Percentiles rank a stretch among this genome's conserved stretches.
Conservation (phyloP, 2,797 vertebrate genomes). For the Argentina silus region DNA sequence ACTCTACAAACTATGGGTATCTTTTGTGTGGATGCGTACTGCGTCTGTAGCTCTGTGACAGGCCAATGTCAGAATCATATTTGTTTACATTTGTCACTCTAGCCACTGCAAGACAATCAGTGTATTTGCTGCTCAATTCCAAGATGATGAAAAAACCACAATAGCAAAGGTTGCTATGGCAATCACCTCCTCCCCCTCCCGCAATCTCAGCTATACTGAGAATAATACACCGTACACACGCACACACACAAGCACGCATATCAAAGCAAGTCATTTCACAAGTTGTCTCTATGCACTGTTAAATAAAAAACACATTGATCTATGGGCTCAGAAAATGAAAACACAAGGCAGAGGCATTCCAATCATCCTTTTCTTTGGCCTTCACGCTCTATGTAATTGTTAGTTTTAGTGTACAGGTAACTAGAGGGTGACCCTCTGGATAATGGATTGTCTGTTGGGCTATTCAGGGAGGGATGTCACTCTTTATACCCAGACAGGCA, state of each 20-base stretch:
- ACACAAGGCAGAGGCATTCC: conserved; percentile 25
- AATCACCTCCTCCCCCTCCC: background rate
- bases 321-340: conserved; percentile 34
- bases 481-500: background rate
- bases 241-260: too few species aligned
- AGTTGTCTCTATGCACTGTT: conserved; percentile 2
- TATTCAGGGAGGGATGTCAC: background rate
- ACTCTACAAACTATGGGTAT: too few species aligned
- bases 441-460: conserved; percentile 35
- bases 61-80: too few species aligned
- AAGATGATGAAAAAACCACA: background rate
- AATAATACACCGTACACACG: background rate
- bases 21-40: too few species aligned
- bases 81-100: too few species aligned
- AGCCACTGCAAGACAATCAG: background rate
- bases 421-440: conserved; percentile 32
- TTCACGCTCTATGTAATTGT: conserved; percentile 26
- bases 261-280: conserved; percentile 16
- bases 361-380: conserved; percentile 40
- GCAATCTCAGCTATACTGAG: background rate
- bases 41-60: too few species aligned
- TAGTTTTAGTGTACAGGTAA: conserved; percentile 41
- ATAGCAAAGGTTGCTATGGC: conserved; percentile 5
- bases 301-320: conserved; percentile 26
- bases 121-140: background rate